Evolutionary conservation across 1,140 invertebrate genomes (phyloP).

Genomic region (Leptinotarsa texana): DNA sequence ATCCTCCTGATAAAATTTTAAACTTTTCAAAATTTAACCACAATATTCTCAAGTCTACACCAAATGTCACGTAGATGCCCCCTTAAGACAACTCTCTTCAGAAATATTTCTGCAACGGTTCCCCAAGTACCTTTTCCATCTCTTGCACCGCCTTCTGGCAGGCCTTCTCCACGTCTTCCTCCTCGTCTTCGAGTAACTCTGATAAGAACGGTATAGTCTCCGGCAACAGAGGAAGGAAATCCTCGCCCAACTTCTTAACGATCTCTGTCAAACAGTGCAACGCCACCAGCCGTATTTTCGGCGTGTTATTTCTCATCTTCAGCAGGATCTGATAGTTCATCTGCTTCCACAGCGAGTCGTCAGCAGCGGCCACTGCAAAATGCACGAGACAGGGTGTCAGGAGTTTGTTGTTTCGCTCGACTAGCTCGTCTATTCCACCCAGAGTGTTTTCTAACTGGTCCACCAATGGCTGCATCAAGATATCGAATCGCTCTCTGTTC

Average conservation of each 20-base stretch:
- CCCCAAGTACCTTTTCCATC: conserved; percentile 79
- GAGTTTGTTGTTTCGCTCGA: conserved; percentile 64
- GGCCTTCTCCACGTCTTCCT: conserved; percentile 73
- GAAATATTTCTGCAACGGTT: conserved; percentile 84
- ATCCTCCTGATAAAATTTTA: too few relatives aligned
- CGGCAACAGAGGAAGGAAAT: conserved; percentile 77
- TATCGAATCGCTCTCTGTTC: conserved; percentile 81
- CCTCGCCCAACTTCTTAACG: conserved; percentile 77
- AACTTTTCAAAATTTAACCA: too few relatives aligned
- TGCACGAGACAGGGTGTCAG: conserved; percentile 80
- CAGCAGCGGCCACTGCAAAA: conserved; percentile 77
- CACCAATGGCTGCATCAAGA: conserved; percentile 81
- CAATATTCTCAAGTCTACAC: too few relatives aligned
- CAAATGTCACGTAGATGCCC: too few relatives aligned
- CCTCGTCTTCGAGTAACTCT: conserved; percentile 83
- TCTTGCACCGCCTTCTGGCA: conserved; percentile 76
- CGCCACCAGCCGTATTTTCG: conserved; percentile 64
- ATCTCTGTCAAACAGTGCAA: conserved; percentile 71
- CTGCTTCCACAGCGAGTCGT: conserved; percentile 86
- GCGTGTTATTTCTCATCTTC: conserved; percentile 78
- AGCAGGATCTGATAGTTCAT: conserved; percentile 87
- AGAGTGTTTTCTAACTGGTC: conserved; percentile 86
- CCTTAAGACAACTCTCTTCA: conserved; percentile 52
- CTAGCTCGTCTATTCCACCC: conserved; percentile 64
- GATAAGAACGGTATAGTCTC: conserved; percentile 84